Evolutionary conservation across 2,888 invertebrate genomes (phyloP).

Genomic region (Agrilus mali): DNA sequence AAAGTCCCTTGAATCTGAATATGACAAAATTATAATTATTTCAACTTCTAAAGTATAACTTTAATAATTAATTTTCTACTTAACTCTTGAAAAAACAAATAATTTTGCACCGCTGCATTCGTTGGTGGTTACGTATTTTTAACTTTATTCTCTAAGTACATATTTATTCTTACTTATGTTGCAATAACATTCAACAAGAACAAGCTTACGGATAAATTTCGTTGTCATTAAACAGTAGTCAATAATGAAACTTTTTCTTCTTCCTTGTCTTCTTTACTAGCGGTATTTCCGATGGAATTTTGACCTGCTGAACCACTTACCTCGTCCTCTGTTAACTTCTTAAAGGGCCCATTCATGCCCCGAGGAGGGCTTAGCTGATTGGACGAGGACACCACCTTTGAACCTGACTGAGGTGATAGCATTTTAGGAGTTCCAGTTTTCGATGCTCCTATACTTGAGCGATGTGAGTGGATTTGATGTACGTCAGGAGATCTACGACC

Average conservation of each 20-base stretch:
- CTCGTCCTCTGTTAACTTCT: conserved; percentile 11
- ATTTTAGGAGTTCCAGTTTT: conserved; percentile 22
- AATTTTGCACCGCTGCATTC: too few species aligned
- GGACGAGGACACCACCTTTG: conserved; percentile 23
- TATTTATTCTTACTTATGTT: too few species aligned
- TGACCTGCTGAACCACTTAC: conserved; percentile 3
- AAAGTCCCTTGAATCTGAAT: too few species aligned
- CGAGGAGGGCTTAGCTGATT: conserved; percentile 18
- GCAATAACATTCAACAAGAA: too few species aligned
- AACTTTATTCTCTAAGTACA: too few species aligned
- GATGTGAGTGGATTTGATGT: conserved; percentile 1
- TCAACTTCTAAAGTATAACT: too few species aligned
- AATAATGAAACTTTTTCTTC: conserved; percentile 29
- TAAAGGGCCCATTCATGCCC: conserved; percentile 27
- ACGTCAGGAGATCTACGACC: conserved; percentile 25
- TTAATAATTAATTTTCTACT: too few species aligned
- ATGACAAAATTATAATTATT: too few species aligned
- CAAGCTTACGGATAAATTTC: background rate
- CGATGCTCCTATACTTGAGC: conserved; percentile 4
- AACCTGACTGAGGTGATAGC: conserved; percentile 22
- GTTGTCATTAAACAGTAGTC: conserved; percentile 29
- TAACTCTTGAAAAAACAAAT: too few species aligned
- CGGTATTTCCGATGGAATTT: conserved; percentile 7
- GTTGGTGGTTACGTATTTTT: too few species aligned
- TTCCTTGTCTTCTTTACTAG: too few species aligned